A percentile compares a stretch with the other conserved stretches of the same genome.
Conservation (phyloP, 2,797 vertebrate species). For the Salarias fasciatus region DNA sequence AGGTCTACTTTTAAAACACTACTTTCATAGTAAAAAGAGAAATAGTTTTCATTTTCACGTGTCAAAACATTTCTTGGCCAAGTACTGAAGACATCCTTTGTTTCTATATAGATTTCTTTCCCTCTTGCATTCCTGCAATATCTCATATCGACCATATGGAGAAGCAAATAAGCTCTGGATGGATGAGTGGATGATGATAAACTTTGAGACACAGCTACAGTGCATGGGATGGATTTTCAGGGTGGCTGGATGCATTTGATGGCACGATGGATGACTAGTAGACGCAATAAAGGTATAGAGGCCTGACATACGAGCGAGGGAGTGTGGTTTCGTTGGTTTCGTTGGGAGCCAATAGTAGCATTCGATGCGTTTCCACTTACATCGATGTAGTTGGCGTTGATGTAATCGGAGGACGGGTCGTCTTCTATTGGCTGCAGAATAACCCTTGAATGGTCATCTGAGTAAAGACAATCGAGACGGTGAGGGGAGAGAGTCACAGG, state of each 20-base stretch:
- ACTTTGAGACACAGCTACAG: slow-evolving; percentile 26
- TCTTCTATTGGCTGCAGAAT: slow-evolving; percentile 98
- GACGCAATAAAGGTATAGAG: slow-evolving; percentile 84
- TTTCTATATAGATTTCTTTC: too few relatives aligned
- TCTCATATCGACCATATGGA: too few relatives aligned
- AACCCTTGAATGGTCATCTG: slow-evolving; percentile 99
- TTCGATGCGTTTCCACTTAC: slow-evolving; percentile 93
- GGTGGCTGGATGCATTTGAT: slow-evolving; percentile 53
- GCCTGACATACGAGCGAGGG: slow-evolving; percentile 89
- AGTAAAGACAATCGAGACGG: slow-evolving; percentile 20
- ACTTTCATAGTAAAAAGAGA: too few relatives aligned
- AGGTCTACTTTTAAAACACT: too few relatives aligned
- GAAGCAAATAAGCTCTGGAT: too few relatives aligned
- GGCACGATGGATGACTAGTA: slow-evolving; percentile 68
- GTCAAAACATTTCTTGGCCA: too few relatives aligned
- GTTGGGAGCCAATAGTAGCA: slow-evolving; percentile 86
- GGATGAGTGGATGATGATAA: slow-evolving; percentile 10
- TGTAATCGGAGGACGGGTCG: slow-evolving; percentile 99
- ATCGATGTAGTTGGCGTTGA: slow-evolving; percentile 99
- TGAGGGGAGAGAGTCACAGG: slow-evolving; percentile 10
- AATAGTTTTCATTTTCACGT: too few relatives aligned
- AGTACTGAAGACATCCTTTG: too few relatives aligned
- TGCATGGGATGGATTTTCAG: slow-evolving; percentile 8
- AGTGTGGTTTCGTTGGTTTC: slow-evolving; percentile 84
- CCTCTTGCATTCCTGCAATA: too few relatives aligned